Evolutionary conservation across 2,888 invertebrate genomes (phyloP), one percentile per base, ranked within the genome.

Genomic region (Capitulum mitella): DNA sequence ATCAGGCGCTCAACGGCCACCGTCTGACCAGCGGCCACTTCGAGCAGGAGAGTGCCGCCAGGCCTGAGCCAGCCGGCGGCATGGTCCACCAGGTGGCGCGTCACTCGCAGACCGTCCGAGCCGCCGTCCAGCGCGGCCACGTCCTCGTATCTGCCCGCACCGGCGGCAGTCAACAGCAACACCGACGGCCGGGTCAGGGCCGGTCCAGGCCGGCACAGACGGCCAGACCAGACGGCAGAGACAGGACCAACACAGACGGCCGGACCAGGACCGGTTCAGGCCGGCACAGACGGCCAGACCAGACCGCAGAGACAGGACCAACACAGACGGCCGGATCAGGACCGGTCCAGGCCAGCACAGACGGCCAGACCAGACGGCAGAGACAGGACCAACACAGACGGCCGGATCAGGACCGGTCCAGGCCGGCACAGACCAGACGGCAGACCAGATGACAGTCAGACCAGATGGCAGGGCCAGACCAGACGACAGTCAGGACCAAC

Each of bases 91-190:
- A 92, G 87, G 46, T 87, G 84, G 82, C 88, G 88, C 51, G 91
- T 88, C 22, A 91, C 84, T 79, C 87, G 86, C 80, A 91, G 83
- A 14, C 92, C 92, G 84, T 91, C 90, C 19, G 84, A 82, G 0
- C 92, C 92, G 22, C 91, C 91, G 84, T 91, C 88, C 78, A 91
- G 84, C 2, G 91, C 91, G 81, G 85, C 86, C 3, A 88, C 84
- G 83, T 91, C 91, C 85, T 92, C 91, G 84, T 89, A 91, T 70
- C 91, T 91, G 80, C 37, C 75, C 78, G 61, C 64, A 77, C 54
- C 75, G 77, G 80, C 40, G 37, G 48, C 61, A 32, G 8, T 1
- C 32, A 78, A 14, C 43, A 77, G 22, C 46, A 48, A 43, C 29
- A 58, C 12, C 70, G n/a, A 34, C 26, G 22, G 26, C 0, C 76